These are phyloP conservation scores for Pogoniulus pusillus DNA, from an alignment of 2,797 vertebrate species.

Conservation along the genomic window DNA sequence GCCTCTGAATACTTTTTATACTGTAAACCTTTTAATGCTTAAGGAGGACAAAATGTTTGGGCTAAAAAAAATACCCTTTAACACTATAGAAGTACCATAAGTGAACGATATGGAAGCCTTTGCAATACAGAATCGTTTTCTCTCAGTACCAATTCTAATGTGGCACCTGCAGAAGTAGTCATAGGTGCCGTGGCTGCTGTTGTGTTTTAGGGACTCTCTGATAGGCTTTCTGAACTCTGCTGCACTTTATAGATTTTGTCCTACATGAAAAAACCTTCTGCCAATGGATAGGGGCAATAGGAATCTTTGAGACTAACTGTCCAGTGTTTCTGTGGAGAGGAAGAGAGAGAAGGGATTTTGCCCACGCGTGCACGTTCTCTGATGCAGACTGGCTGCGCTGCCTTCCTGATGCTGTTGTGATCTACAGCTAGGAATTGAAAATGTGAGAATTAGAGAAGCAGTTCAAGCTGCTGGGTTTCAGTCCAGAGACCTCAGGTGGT, in stretches of 20 bases:
- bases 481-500: conserved; percentile 7
- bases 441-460: neutral
- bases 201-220: conserved; percentile 42
- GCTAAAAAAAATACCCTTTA: neutral
- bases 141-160: conserved; percentile 44
- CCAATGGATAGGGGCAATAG: conserved; percentile 48
- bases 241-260: conserved; percentile 73
- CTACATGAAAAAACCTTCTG: neutral
- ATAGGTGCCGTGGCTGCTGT: conserved; percentile 52
- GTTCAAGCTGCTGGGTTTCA: conserved; percentile 19
- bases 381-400: conserved; percentile 21
- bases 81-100: conserved; percentile 34
- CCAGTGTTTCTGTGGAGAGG: neutral
- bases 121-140: conserved; percentile 35
- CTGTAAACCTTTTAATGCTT: conserved; percentile 3
- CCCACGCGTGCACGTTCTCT: neutral
- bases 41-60: neutral
- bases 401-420: neutral
- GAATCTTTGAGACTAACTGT: neutral
- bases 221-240: conserved; percentile 64
- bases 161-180: neutral
- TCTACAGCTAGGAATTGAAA: neutral
- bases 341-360: neutral
- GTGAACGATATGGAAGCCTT: conserved; percentile 60
- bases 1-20: conserved; percentile 18